A percentile compares a stretch with the other conserved stretches of the same genome.
phyloP scores from a whole-genome alignment of 2,113 vertebrate genomes.

The Catagonus wagneri region DNA sequence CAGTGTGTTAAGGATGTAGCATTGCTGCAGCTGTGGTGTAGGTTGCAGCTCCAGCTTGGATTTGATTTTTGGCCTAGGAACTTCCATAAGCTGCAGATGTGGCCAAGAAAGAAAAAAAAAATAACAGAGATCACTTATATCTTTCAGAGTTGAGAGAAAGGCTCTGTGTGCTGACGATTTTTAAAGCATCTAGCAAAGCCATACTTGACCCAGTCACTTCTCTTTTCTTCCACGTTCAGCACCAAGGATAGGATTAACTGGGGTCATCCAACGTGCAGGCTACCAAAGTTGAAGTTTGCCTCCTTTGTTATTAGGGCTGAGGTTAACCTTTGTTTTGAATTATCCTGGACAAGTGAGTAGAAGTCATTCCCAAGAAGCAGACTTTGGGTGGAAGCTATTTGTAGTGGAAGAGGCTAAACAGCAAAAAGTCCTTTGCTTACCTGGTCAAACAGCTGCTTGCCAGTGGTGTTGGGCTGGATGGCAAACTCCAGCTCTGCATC shows the following conservation, averaged over 20 bases:
- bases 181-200: slow-evolving; percentile 19
- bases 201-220: neutral
- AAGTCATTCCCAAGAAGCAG: slow-evolving; percentile 27
- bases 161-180: neutral
- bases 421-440: slow-evolving; percentile 81
- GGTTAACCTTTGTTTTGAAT: neutral
- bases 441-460: slow-evolving; percentile 99
- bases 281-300: slow-evolving; percentile 37
- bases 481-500: slow-evolving; percentile 99
- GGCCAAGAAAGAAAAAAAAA: neutral
- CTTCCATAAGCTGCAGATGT: too few species aligned
- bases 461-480: slow-evolving; percentile 97
- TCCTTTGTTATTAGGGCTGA: slow-evolving; percentile 37
- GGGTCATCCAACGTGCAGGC: neutral
- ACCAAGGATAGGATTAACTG: slow-evolving; percentile 16
- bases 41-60: too few species aligned
- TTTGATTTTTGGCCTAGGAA: too few species aligned
- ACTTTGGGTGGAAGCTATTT: neutral
- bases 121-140: neutral
- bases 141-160: slow-evolving; percentile 26
- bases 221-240: slow-evolving; percentile 16
- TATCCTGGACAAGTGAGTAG: neutral
- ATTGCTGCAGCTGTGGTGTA: too few species aligned
- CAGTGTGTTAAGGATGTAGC: too few species aligned
- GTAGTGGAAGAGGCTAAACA: neutral